A percentile compares a stretch with the other conserved stretches of the same genome.
phyloP scores from a whole-genome alignment of 2,797 vertebrate genomes.

The Catostomus latipinnis region DNA sequence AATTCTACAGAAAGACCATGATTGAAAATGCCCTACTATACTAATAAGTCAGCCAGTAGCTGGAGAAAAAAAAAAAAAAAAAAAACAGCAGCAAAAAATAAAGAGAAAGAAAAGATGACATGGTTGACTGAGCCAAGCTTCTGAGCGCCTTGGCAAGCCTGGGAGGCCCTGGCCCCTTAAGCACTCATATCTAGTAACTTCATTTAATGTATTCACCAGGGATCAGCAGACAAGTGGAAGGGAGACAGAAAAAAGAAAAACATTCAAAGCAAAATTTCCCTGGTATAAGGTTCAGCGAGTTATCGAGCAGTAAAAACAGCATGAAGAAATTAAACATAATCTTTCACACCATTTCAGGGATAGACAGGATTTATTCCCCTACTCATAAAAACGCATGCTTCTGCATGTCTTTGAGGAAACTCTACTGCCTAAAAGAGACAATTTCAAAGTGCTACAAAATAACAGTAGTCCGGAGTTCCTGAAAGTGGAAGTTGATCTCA shows the following conservation, averaged over 20 bases:
- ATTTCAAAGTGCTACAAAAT: constrained; percentile 66
- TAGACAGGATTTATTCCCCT: constrained; percentile 32
- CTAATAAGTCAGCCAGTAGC: constrained; percentile 80
- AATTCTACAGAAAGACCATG: constrained; percentile 34
- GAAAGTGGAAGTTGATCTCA: constrained; percentile 52
- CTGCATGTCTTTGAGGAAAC: constrained; percentile 42
- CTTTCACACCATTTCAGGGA: constrained; percentile 46
- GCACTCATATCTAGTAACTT: constrained; percentile 80
- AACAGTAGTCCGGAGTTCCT: constrained; percentile 60
- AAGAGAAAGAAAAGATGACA: constrained; percentile 68
- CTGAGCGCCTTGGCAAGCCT: constrained; percentile 71
- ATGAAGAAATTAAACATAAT: constrained; percentile 54
- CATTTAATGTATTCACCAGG: constrained; percentile 77
- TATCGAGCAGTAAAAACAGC: constrained; percentile 42
- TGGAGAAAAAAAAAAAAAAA: constrained; percentile 55
- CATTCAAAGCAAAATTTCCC: constrained; percentile 43
- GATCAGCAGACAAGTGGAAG: constrained; percentile 75
- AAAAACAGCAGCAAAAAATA: constrained; percentile 61
- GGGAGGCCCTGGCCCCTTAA: constrained; percentile 76
- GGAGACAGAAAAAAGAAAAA: constrained; percentile 54
- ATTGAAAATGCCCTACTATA: constrained; percentile 67
- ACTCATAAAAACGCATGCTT: constrained; percentile 33
- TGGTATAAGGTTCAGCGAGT: constrained; percentile 41
- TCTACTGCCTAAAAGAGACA: constrained; percentile 25
- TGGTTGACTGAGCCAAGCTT: constrained; percentile 77